Base-by-base conservation (phyloP, 2,113 vertebrate genomes). In the Tyto alba region DNA sequence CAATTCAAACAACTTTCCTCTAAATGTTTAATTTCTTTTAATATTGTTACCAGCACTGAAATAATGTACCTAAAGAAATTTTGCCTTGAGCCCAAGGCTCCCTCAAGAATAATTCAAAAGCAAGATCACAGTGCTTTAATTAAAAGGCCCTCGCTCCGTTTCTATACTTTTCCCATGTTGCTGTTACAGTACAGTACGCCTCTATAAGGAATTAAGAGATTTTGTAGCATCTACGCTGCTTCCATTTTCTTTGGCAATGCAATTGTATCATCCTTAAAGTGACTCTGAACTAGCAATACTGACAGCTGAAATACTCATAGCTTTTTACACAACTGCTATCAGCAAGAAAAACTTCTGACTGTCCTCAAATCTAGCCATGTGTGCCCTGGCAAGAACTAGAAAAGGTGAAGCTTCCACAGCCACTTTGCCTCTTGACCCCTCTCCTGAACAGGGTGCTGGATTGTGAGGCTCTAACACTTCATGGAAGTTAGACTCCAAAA, bases 51-150 rank as follows among this genome's bases (percentile, higher is more conserved):
- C 18, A 2, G 57, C 74, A 64, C 52, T 50, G 81, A 93, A 93
- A 84, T 69, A 92, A 89, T 89, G 64, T 57, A 73, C 68, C 60
- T 86, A 89, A 95, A 95, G 71, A 89, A 96, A 89, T 68, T 94
- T 48, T 88, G 92, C 93, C 91, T 96, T 59, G 38, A 96, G 94
- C 94, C 29, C 53, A 91, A 85, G 50, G 53, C 66, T 93, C 41
- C 62, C 45, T 93, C 50, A 75, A 96, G 96, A 93, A 97, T 96
- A 97, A 96, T 96, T 95, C 95, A 96, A 95, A 92, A 79, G 81
- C 80, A 87, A 75, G 53, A 90, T 69, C 96, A 92, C 45, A 93
- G 80, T 57, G 69, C 30, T n/a, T 92, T 96, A 93, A 97, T 96
- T 95, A 96, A 96, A 97, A 69, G 69, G 84, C 57, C 57, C 38